Percentiles rank a stretch among this genome's conserved stretches.
phyloP scores from a whole-genome alignment of 2,888 invertebrate genomes.

The Axea sp. region DNA sequence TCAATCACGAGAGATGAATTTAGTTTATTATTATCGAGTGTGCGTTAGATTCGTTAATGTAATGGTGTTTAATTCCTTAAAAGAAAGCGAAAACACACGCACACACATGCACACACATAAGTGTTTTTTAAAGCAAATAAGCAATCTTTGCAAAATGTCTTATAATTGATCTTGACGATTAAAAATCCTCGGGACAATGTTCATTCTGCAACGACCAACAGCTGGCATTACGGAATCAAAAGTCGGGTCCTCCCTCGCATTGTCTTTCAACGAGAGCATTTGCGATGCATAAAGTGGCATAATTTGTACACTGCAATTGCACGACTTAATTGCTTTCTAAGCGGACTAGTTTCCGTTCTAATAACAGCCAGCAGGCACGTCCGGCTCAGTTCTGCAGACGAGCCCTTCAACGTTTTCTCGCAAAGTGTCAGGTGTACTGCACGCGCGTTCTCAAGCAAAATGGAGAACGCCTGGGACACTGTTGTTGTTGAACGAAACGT shows the following conservation, averaged over 20 bases:
- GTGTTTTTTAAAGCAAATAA: too few species aligned
- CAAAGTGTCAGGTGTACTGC: constrained; percentile 67
- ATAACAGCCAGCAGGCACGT: constrained; percentile 71
- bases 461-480: constrained; percentile 14
- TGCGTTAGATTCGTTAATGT: too few species aligned
- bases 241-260: constrained; percentile 2
- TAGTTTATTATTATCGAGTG: too few species aligned
- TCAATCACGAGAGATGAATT: too few species aligned
- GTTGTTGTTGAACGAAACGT: constrained; percentile 29
- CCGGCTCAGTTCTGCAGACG: constrained; percentile 64
- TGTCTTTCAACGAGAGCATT: constrained; percentile 17
- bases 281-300: constrained; percentile 36
- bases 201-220: constrained; percentile 1
- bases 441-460: constrained; percentile 50
- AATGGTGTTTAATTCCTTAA: too few species aligned
- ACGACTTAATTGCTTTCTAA: constrained; percentile 31
- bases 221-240: constrained; percentile 11
- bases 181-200: neutral
- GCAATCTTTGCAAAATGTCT: too few species aligned
- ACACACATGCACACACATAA: too few species aligned
- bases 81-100: too few species aligned
- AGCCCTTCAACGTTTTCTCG: constrained; percentile 71
- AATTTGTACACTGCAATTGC: constrained; percentile 34
- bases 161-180: too few species aligned
- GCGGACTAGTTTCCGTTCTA: constrained; percentile 65